Evolutionary conservation across 2,888 invertebrate species (phyloP).

Genomic region (Amiota communis): DNA sequence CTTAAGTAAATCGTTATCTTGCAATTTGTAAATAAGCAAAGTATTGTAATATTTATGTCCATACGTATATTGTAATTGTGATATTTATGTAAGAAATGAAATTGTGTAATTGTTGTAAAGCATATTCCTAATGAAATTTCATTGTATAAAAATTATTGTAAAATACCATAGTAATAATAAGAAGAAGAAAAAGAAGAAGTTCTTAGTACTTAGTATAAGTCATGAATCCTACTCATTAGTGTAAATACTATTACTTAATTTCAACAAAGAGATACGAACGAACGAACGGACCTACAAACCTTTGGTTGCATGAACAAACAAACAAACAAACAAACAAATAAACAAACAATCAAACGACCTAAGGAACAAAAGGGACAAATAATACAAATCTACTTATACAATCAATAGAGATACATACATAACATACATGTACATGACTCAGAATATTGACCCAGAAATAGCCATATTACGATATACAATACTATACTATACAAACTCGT

Average conservation of each 20-base stretch:
- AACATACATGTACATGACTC: background rate
- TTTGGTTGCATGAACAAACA: background rate
- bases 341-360: background rate
- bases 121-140: conserved; percentile 19
- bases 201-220: background rate
- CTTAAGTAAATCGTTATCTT: background rate
- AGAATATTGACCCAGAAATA: background rate
- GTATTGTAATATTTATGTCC: conserved; percentile 2
- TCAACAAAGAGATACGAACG: background rate
- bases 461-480: conserved; percentile 5
- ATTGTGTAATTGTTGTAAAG: conserved; percentile 25
- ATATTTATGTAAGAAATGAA: conserved; percentile 19
- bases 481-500: background rate
- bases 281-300: background rate
- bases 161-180: background rate
- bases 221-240: conserved; percentile 17
- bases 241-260: conserved; percentile 4
- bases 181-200: background rate
- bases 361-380: background rate
- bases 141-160: conserved; percentile 14
- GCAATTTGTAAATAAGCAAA: conserved; percentile 10
- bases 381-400: too few species aligned
- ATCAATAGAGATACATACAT: too few species aligned
- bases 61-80: conserved; percentile 22
- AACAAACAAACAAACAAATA: background rate